Evolutionary conservation across 2,113 vertebrate genomes (phyloP).

Genomic region (Melanostigma gelatinosum): DNA sequence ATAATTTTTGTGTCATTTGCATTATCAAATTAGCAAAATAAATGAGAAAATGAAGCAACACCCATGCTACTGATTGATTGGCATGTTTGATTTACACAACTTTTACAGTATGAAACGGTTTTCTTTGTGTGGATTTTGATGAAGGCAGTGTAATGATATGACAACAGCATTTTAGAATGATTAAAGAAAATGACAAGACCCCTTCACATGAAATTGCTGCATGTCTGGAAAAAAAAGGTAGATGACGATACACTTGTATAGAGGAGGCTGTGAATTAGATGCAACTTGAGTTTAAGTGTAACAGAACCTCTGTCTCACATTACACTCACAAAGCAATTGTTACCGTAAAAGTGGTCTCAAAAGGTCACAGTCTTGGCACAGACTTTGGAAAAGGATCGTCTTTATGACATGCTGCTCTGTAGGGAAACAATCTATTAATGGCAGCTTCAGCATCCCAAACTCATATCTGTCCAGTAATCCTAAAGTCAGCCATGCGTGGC

Average conservation of each 20-base stretch:
- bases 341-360: constrained; percentile 5
- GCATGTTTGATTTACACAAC: not conserved
- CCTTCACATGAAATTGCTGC: not conserved
- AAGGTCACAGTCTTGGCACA: constrained; percentile 43
- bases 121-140: not conserved
- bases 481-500: constrained; percentile 32
- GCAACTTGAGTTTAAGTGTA: not conserved
- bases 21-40: not conserved
- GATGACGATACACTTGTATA: not conserved
- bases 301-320: constrained; percentile 20
- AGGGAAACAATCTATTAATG: constrained; percentile 30
- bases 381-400: constrained; percentile 1
- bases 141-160: not conserved
- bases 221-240: not conserved
- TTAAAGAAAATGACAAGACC: not conserved
- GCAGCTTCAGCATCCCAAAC: constrained; percentile 7
- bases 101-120: not conserved
- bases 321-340: constrained; percentile 41
- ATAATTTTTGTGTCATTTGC: too few relatives aligned
- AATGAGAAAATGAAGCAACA: not conserved
- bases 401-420: not conserved
- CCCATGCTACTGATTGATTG: not conserved
- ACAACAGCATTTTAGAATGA: not conserved
- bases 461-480: constrained; percentile 21
- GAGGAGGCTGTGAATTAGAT: not conserved